A percentile compares a stretch with the other conserved stretches of the same genome.
phyloP scores from a whole-genome alignment of 2,113 vertebrate species.

The Tragelaphus scriptus region DNA sequence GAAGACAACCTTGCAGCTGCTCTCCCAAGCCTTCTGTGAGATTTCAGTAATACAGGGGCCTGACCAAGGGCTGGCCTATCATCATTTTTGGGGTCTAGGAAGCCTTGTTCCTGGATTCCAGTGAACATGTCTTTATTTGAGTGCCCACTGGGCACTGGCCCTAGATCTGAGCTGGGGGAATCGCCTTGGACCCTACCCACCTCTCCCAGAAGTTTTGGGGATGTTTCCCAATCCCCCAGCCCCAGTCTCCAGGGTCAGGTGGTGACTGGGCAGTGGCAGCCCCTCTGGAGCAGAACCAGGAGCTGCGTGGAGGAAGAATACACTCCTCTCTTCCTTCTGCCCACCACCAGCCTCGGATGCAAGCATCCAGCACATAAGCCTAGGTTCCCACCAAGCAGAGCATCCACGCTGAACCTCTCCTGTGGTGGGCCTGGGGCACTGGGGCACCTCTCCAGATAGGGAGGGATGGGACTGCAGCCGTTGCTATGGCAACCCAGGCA shows the following conservation, averaged over 20 bases:
- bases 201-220: not conserved
- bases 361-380: not conserved
- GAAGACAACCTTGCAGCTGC: not conserved
- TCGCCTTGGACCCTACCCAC: not conserved
- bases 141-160: not conserved
- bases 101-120: not conserved
- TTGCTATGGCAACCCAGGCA: not conserved
- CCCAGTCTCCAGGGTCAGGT: not conserved
- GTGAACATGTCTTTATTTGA: not conserved
- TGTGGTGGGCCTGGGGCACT: not conserved
- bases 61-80: not conserved
- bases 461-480: not conserved
- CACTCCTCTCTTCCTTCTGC: not conserved
- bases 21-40: not conserved
- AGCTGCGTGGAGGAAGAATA: not conserved
- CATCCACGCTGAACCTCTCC: accelerated
- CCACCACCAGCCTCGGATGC: not conserved
- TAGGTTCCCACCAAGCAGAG: not conserved
- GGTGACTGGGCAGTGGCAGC: not conserved
- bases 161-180: not conserved
- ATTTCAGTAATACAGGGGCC: not conserved
- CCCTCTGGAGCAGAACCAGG: not conserved
- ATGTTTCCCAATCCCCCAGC: not conserved
- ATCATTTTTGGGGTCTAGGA: not conserved
- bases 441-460: not conserved